Percentiles rank a stretch among this genome's conserved stretches.
phyloP scores from a whole-genome alignment of 2,113 vertebrate genomes.

The Gallinago jamesoni region DNA sequence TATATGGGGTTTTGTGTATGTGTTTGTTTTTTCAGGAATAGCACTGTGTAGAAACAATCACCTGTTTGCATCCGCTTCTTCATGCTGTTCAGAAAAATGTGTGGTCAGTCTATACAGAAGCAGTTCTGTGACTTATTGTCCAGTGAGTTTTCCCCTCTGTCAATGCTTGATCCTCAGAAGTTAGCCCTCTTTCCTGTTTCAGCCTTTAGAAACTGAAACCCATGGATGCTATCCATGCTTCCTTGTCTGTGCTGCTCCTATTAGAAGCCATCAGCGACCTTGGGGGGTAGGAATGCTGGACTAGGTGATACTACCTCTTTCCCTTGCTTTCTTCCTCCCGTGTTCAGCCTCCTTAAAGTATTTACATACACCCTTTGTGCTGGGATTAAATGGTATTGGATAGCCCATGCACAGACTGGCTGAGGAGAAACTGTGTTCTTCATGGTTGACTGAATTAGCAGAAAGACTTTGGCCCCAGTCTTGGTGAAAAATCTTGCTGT shows the following conservation, averaged over 20 bases:
- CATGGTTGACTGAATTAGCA: neutral
- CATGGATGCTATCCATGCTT: neutral
- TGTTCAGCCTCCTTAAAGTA: neutral
- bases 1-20: accelerated
- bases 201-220: neutral
- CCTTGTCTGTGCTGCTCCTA: neutral
- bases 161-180: neutral
- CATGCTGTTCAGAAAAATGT: neutral
- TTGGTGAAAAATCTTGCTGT: neutral
- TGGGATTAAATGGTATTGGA: neutral
- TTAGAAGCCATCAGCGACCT: neutral
- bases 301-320: neutral
- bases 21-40: neutral
- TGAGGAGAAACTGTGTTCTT: neutral
- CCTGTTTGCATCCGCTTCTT: neutral
- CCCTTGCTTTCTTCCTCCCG: neutral
- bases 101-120: neutral
- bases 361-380: neutral
- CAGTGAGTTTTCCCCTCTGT: neutral
- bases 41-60: neutral
- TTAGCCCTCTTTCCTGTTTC: neutral
- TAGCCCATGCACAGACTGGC: neutral
- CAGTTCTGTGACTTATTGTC: neutral
- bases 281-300: neutral
- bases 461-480: neutral